Base-by-base conservation (phyloP, 2,888 invertebrate genomes). In the Enchytraeus crypticus region DNA sequence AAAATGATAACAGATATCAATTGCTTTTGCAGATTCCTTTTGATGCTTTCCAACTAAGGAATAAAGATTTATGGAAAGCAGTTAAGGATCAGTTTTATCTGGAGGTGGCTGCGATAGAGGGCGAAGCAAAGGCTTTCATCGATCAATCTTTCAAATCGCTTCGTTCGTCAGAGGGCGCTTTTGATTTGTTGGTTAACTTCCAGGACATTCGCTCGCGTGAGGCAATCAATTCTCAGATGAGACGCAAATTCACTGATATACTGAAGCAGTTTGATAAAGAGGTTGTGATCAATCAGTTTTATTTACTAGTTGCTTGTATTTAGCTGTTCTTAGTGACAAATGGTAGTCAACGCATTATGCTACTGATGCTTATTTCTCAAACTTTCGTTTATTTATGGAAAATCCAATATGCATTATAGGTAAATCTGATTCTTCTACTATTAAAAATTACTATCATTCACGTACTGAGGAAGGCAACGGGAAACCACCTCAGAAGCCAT, bases 251-350 rank as follows among this genome's bases (percentile, higher is more conserved):
- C 74, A 89, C 90, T 66, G 86, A 88, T 33, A 85, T 92, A 53
- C 84, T 92, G 81, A 84, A 87, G 53, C 90, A 90, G 75, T 92
- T 90, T 73, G 86, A 86, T 57, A 88, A 88, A 68, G 92, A 93
- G 82, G 86, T n/a, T n/a, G n/a, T n/a, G n/a, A n/a, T n/a, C n/a
- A n/a, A n/a, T n/a, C n/a, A n/a, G 92, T 54, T 83, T 61, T 49
- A 45, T 32, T 45, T 34, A 49, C 11, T 18, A 11, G 21, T 11
- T 14, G 14, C 8, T 53, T 11, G 11, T 21, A 27, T 14, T 27
- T 14, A 53, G 14, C 11, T 53, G 18, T 53, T 53, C 30, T 18
- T 18, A 8, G 14, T 18, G 49, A 27, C 11, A 29, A 30, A 8
- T 29, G 29, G 29, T 26, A 18, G 8, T 27, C 8, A 11, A 26